Evolutionary conservation across 2,888 invertebrate species (phyloP), one percentile per base, ranked within the genome.

Genomic region (Plutella xylostella): DNA sequence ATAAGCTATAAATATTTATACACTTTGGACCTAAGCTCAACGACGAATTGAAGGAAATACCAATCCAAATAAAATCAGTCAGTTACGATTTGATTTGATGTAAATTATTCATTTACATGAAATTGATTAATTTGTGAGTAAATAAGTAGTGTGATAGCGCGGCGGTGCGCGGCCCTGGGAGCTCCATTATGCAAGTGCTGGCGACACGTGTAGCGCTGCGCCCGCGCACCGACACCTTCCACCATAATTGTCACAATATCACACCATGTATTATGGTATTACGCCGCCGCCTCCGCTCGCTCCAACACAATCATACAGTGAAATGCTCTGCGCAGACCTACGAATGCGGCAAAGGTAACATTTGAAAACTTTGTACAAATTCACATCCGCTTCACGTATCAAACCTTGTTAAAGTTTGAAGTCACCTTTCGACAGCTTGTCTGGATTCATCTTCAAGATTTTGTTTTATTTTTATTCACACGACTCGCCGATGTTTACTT

Each of bases 221-320:
- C 61, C 60, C 61, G 61, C 58, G 58, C 59, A 56, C 57, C 72
- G 71, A 78, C 79, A 79, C 76, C 78, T 79, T 60, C 65, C 60
- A 64, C 77, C 73, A 76, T 78, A 80, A 79, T 79, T 78, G 78
- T 77, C 67, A 60, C 71, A 61, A 71, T 67, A 69, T 67, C 65
- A 67, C 63, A 67, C 67, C 14, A 25, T 22, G 38, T 30, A 30
- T 43, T 21, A 33, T 34, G 19, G 21, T 34, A 40, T 40, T 40
- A 40, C 38, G 38, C 38, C 20, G 38, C 38, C 19, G 14, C 3
- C 4, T 12, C 7, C 4, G 3, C 28, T n/a, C n/a, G n/a, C n/a
- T n/a, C 3, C 28, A 3, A n/a, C 28, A 28, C n/a, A 28, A 28
- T 12, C 6, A 28, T 28, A 12, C 6, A 9, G 28, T n/a, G n/a